Percentiles rank a stretch among this genome's conserved stretches.
Conservation (phyloP, 2,113 vertebrate genomes). For the Salvelinus namaycush region DNA sequence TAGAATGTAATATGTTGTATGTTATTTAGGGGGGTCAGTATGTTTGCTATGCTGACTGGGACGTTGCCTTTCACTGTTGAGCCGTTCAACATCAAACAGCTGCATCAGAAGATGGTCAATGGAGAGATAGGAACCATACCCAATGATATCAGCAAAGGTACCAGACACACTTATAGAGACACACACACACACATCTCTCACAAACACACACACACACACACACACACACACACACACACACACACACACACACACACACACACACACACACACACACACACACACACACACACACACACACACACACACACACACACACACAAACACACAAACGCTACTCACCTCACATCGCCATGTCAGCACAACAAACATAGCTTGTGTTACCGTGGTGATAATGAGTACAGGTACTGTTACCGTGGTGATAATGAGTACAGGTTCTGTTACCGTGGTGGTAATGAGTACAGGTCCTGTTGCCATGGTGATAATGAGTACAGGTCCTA, state of each 20-base stretch:
- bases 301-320: too few species aligned
- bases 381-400: too few species aligned
- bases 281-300: too few species aligned
- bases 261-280: too few species aligned
- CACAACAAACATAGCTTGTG: constrained; percentile 55
- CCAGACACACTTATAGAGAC: constrained; percentile 8
- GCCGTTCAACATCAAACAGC: constrained; percentile 84
- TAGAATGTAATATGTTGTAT: background rate
- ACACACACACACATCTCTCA: constrained; percentile 3
- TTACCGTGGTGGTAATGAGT: too few species aligned
- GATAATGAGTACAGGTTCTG: too few species aligned
- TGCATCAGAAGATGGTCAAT: constrained; percentile 82
- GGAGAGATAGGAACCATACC: constrained; percentile 80
- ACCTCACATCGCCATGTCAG: constrained; percentile 46
- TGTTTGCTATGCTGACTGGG: constrained; percentile 82
- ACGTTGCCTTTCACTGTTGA: constrained; percentile 80
- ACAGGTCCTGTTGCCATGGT: too few species aligned
- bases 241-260: too few species aligned
- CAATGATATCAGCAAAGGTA: constrained; percentile 79
- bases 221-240: too few species aligned
- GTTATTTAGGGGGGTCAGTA: constrained; percentile 77
- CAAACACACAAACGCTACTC: background rate
- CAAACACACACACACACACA: background rate
- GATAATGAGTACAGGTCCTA: too few species aligned
- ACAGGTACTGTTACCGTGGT: too few species aligned